A percentile compares a stretch with the other conserved stretches of the same genome.
These are phyloP conservation scores for Sylvicapra grimmia DNA, from an alignment of 2,113 vertebrate genomes.

Conservation along the genomic window DNA sequence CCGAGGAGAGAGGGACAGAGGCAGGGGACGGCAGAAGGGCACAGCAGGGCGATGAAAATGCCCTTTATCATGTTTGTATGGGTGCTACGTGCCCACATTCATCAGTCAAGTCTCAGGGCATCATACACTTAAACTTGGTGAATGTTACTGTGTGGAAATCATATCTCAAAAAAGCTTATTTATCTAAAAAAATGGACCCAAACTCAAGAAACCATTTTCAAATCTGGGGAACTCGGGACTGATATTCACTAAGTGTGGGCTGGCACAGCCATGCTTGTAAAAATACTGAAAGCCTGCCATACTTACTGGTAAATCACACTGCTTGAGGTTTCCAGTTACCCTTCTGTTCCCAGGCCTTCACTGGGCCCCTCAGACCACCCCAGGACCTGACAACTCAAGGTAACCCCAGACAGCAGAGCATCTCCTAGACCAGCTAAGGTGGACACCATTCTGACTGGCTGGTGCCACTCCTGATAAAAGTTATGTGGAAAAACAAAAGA, in stretches of 20 bases:
- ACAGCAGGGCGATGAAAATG: fast-evolving
- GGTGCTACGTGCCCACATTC: fast-evolving
- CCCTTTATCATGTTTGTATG: fast-evolving
- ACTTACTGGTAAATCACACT: not conserved
- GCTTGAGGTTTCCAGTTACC: not conserved
- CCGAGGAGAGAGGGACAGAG: not conserved
- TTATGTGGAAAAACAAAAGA: not conserved
- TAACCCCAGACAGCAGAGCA: not conserved
- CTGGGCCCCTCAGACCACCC: not conserved
- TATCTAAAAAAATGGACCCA: not conserved
- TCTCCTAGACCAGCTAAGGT: too few species aligned
- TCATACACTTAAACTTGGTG: not conserved
- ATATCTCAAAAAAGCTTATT: not conserved
- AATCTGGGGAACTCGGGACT: not conserved
- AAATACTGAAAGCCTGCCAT: not conserved
- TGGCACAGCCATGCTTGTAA: not conserved
- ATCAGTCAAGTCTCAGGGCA: not conserved
- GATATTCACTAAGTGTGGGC: not conserved
- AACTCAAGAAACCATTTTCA: not conserved
- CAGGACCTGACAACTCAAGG: not conserved
- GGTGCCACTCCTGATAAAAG: not conserved
- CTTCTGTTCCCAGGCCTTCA: not conserved
- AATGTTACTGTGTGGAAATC: not conserved
- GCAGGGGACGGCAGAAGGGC: too few species aligned
- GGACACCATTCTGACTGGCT: not conserved